Conservation (phyloP, 2,113 vertebrate genomes). For the Crotalus viridis region DNA sequence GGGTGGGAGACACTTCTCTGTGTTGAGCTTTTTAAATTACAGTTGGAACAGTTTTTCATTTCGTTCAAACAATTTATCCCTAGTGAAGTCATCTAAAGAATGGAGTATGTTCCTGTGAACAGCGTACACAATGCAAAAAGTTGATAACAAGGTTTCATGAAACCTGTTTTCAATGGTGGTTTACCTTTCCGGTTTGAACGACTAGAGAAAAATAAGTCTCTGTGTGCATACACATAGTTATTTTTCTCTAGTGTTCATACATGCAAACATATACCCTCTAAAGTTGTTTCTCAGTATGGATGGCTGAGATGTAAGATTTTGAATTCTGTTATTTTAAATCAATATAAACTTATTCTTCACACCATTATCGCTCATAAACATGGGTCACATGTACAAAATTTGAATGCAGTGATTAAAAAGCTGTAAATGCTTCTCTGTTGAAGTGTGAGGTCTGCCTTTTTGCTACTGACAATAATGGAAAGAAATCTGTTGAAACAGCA, state of each 20-base stretch:
- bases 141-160: conserved; percentile 2
- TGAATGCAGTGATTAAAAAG: background rate
- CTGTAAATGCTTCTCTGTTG: conserved; percentile 5
- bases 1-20: conserved; percentile 28
- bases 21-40: conserved; percentile 52
- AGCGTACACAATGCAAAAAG: background rate
- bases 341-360: background rate
- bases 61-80: conserved; percentile 50
- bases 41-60: conserved; percentile 37
- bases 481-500: conserved; percentile 25
- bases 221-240: background rate
- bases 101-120: conserved; percentile 32
- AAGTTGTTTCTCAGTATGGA: background rate
- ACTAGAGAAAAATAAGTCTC: background rate
- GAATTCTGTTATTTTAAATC: background rate
- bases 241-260: background rate
- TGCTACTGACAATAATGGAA: conserved; percentile 16
- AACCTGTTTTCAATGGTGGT: background rate
- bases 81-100: conserved; percentile 37
- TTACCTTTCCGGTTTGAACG: background rate
- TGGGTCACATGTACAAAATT: background rate
- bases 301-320: background rate
- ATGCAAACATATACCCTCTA: background rate
- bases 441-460: conserved; percentile 8
- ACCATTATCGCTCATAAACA: background rate